These are phyloP conservation scores for Drosophila arizonae DNA, from an alignment of 1,140 invertebrate species.

Conservation along the genomic window DNA sequence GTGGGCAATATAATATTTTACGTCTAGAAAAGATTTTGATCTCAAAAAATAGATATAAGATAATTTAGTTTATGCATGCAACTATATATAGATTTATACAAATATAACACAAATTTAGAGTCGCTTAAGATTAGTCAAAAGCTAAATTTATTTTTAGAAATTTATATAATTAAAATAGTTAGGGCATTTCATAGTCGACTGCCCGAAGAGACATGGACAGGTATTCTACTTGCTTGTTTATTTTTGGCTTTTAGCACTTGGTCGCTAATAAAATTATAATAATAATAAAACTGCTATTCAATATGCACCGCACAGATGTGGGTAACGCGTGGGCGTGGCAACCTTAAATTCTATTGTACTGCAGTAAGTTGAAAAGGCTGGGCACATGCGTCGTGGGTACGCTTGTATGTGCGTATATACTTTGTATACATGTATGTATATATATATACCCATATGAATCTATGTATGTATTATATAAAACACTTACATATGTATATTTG, in stretches of 20 bases:
- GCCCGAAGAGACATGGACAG: neutral
- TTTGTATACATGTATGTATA: neutral
- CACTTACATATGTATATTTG: too few species aligned
- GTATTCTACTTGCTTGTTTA: neutral
- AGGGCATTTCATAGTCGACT: neutral
- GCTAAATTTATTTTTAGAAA: too few species aligned
- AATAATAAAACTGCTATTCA: constrained; percentile 14
- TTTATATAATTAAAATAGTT: too few species aligned
- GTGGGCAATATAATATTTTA: neutral
- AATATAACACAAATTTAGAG: too few species aligned
- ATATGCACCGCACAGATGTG: neutral
- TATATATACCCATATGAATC: too few species aligned
- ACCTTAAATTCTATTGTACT: neutral
- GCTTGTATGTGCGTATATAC: neutral
- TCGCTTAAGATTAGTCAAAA: too few species aligned
- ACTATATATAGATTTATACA: too few species aligned
- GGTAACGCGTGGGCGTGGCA: constrained; percentile 7
- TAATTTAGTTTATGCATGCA: too few species aligned
- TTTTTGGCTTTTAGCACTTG: constrained; percentile 42
- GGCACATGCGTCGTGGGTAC: too few species aligned
- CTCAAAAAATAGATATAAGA: too few species aligned
- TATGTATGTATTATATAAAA: too few species aligned
- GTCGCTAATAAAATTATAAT: constrained; percentile 48
- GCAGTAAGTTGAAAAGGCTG: too few species aligned
- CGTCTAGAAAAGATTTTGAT: neutral